These are phyloP conservation scores for Stegostoma tigrinum DNA, from an alignment of 2,113 vertebrate genomes.

Conservation along the genomic window DNA sequence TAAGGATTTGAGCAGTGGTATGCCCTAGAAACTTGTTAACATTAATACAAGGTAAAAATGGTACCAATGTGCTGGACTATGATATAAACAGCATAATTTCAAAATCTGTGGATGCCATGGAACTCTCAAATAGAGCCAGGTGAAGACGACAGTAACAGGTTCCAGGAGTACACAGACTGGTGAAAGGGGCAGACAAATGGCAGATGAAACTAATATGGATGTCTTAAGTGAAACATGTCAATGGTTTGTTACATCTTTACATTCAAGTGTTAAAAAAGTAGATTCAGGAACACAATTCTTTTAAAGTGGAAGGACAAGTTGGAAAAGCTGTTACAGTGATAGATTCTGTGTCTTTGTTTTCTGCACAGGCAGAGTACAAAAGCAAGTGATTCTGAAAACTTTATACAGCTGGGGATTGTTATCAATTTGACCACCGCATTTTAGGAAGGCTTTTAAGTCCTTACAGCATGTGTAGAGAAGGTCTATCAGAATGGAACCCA, in stretches of 20 bases:
- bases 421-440: neutral
- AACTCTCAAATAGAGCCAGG: neutral
- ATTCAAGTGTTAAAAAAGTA: no score
- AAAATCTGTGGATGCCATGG: neutral
- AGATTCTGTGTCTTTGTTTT: no score
- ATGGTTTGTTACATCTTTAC: no score
- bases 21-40: neutral
- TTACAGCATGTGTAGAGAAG: neutral
- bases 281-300: neutral
- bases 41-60: no score
- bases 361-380: neutral
- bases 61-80: neutral
- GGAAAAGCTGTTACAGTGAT: no score
- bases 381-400: neutral
- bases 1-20: neutral
- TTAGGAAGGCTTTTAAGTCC: neutral
- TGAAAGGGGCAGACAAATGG: no score
- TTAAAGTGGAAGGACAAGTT: neutral
- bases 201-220: neutral
- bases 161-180: neutral
- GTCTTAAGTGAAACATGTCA: neutral
- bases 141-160: neutral
- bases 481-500: neutral
- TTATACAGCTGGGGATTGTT: neutral
- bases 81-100: neutral